These are phyloP conservation scores for Cebidichthys violaceus DNA, from an alignment of 2,113 vertebrate species.

Conservation along the genomic window DNA sequence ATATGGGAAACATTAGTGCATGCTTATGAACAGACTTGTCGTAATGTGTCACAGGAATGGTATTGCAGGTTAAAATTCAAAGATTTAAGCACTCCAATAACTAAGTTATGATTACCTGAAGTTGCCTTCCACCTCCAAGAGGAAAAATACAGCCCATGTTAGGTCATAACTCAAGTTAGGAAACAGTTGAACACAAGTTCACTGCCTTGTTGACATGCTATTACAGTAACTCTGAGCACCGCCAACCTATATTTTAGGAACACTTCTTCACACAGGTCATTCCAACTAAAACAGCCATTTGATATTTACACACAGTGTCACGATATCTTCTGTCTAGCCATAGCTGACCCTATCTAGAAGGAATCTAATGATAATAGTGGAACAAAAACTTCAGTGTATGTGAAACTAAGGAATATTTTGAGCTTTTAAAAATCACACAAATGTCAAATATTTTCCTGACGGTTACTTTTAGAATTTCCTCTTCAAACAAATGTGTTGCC, in stretches of 20 bases:
- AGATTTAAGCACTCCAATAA: neutral
- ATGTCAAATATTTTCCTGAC: neutral
- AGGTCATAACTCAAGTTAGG: neutral
- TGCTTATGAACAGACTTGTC: neutral
- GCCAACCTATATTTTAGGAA: constrained; percentile 21
- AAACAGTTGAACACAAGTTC: constrained; percentile 39
- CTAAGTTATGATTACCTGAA: neutral
- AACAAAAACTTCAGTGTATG: constrained; percentile 5
- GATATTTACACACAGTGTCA: constrained; percentile 28
- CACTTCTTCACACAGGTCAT: neutral
- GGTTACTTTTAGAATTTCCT: neutral
- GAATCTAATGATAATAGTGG: constrained; percentile 31
- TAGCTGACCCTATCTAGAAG: constrained; percentile 9
- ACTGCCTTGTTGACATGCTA: constrained; percentile 8
- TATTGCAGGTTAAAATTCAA: neutral
- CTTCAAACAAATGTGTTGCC: neutral
- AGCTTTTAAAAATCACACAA: neutral
- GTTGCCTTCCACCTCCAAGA: neutral
- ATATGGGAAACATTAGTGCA: neutral
- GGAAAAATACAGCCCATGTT: neutral
- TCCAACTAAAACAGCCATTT: constrained; percentile 43
- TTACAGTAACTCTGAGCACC: neutral
- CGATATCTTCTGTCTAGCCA: constrained; percentile 32
- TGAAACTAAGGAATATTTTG: neutral
- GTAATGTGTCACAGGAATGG: neutral